phyloP scores from a whole-genome alignment of 23 tunicate genomes.

The Corella eumyota region DNA sequence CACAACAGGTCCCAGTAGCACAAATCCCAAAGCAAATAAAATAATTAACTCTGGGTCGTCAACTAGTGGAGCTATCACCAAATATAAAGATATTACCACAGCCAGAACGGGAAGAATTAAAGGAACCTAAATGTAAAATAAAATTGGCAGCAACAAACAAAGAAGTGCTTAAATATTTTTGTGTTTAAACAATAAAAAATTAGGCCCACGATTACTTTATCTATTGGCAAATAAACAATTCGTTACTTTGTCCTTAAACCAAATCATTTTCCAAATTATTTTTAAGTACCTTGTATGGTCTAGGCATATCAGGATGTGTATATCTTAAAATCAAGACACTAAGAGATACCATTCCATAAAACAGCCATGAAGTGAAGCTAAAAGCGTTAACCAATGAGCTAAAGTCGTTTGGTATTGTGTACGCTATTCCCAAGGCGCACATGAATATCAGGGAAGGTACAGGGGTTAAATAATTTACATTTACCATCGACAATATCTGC shows the following conservation, averaged over 20 bases:
- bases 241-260: too few species aligned
- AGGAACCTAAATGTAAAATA: constrained; percentile 14
- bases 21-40: constrained; percentile 11
- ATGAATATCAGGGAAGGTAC: constrained; percentile 38
- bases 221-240: too few species aligned
- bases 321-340: constrained; percentile 48
- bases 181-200: not conserved
- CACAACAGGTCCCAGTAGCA: constrained; percentile 13
- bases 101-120: constrained; percentile 10
- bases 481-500: constrained; percentile 54
- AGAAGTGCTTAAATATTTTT: not conserved
- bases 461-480: constrained; percentile 51
- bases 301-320: constrained; percentile 20
- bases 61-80: constrained; percentile 28
- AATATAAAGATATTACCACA: constrained; percentile 8
- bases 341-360: constrained; percentile 48
- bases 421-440: constrained; percentile 4
- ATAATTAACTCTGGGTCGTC: constrained; percentile 15
- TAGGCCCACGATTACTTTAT: too few species aligned
- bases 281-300: constrained; percentile 57
- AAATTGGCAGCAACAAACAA: not conserved
- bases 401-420: constrained; percentile 48
- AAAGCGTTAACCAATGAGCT: constrained; percentile 34
- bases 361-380: constrained; percentile 63
- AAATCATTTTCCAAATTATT: too few species aligned